Base-by-base conservation (phyloP, 2,797 vertebrate species). In the Anabas testudineus region DNA sequence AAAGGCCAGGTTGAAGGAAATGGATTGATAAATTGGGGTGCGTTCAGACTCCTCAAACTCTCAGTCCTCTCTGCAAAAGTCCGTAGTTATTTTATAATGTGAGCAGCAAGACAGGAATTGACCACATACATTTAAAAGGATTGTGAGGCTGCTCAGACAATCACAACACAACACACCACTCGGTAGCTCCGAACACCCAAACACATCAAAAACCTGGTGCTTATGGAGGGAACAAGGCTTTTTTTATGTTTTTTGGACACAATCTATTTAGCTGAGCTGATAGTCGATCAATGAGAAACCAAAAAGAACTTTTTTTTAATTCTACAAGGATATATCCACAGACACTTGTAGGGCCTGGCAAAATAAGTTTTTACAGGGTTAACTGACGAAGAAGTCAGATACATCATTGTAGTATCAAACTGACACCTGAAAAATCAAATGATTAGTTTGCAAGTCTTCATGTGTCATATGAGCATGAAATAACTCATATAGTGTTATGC, bases 181-280 rank as follows among this genome's bases (percentile, higher is more conserved):
- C 63, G 73, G 83, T 86, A 88, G 85, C 85, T 81, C 52, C 85
- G 80, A 54, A 82, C 72, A 74, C 80, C 61, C 58, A 75, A 63
- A 87, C 53, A 80, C 80, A 70, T 49, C 48, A 59, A 53, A 30
- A 16, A 82, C 81, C 86, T 65, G 89, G 90, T 90, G 90, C 89
- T 89, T 69, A 85, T 0, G 85, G 93, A 65, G 96, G 96, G 96
- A 97, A 97, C 95, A 96, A 95, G 94, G 94, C 95, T 96, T 90
- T 96, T 80, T 67, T 43, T 45, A 95, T 94, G 94, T 94, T 95
- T 96, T 89, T 88, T 87, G 51, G 70, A 70, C 58, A 67, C 32
- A 74, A 69, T 68, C 49, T 76, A 26, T 78, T 76, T 24, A 77
- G 61, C 49, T 63, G 36, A 57, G 47, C 45, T 24, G 19, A 41